Evolutionary conservation across 2,888 invertebrate species (phyloP).

Genomic region (Stratiomys singularior): DNA sequence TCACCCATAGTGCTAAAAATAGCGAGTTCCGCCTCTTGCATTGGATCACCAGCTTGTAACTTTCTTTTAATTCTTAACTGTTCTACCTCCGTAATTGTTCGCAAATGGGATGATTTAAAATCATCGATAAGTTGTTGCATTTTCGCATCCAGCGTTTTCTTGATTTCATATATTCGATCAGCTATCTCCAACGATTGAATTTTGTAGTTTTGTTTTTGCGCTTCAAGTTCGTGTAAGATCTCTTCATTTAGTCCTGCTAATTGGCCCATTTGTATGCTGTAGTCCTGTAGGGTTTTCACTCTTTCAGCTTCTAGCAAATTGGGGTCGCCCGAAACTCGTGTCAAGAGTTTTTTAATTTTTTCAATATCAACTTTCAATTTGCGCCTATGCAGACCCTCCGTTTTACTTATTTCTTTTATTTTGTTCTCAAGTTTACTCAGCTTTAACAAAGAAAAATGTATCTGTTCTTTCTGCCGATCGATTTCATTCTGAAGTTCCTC

Average conservation of each 20-base stretch:
- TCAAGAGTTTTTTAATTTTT: conserved; percentile 12
- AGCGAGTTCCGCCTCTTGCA: neutral
- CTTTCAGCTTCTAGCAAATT: neutral
- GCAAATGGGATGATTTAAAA: neutral
- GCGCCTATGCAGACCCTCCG: neutral
- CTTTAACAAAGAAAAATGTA: neutral
- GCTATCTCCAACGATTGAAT: conserved; percentile 13
- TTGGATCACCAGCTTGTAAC: neutral
- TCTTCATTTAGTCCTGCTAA: neutral
- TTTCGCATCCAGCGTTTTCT: neutral
- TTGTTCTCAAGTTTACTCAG: neutral
- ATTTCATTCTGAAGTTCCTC: neutral
- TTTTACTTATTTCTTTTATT: neutral
- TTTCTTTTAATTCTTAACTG: neutral
- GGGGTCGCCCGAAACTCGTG: neutral
- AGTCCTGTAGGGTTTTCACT: neutral
- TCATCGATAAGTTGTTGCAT: neutral
- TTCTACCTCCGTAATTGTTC: neutral
- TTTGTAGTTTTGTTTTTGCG: conserved; percentile 6
- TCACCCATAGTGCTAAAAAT: neutral
- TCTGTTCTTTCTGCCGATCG: neutral
- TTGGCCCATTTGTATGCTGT: conserved; percentile 6
- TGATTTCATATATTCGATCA: neutral
- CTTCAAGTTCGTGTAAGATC: conserved; percentile 1
- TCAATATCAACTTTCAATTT: neutral